These are phyloP conservation scores for Melanargia galathea DNA, from an alignment of 2,888 invertebrate genomes.

Conservation along the genomic window DNA sequence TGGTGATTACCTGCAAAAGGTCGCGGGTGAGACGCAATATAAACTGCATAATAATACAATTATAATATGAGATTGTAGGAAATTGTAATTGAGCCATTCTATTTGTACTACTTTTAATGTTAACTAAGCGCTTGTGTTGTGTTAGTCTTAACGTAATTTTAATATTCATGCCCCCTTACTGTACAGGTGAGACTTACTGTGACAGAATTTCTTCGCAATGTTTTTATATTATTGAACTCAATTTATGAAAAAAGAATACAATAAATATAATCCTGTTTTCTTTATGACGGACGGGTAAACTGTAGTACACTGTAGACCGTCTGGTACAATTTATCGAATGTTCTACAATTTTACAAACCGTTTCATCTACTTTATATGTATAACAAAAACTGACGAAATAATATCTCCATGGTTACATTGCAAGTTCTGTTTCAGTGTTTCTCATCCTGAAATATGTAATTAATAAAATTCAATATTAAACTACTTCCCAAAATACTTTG, in stretches of 20 bases:
- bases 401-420: neutral
- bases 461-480: neutral
- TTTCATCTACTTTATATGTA: no score
- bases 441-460: neutral
- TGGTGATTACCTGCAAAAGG: slow-evolving; percentile 27
- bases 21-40: slow-evolving; percentile 60
- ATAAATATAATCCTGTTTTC: neutral
- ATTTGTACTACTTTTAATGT: slow-evolving; percentile 74
- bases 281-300: no score
- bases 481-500: neutral
- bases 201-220: neutral
- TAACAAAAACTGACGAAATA: no score
- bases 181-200: neutral
- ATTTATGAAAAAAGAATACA: no score
- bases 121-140: slow-evolving; percentile 78
- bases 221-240: neutral
- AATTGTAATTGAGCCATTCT: slow-evolving; percentile 71
- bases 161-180: slow-evolving; percentile 51
- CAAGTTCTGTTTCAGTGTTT: neutral
- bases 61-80: slow-evolving; percentile 64
- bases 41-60: slow-evolving; percentile 68
- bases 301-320: no score
- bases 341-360: no score
- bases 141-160: slow-evolving; percentile 64
- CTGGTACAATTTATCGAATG: no score